These are phyloP conservation scores for Lamellibrachia columna DNA, from an alignment of 2,888 invertebrate species.

Conservation along the genomic window DNA sequence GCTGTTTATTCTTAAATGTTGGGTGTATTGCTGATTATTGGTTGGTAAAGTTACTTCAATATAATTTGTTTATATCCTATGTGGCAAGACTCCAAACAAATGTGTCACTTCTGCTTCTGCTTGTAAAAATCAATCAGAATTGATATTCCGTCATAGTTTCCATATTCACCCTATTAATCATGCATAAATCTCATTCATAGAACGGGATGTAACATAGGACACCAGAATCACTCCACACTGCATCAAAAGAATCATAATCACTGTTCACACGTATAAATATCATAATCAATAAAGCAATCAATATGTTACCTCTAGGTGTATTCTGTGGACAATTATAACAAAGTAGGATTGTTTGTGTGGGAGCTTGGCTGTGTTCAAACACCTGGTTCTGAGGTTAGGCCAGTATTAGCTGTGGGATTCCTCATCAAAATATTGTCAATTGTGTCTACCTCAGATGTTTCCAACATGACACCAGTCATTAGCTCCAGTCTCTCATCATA, in stretches of 20 bases:
- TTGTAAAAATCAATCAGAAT: too few relatives aligned
- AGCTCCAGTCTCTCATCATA: background rate
- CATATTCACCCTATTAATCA: too few relatives aligned
- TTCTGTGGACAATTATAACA: constrained; percentile 16
- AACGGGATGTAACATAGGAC: too few relatives aligned
- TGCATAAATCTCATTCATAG: too few relatives aligned
- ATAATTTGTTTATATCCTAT: background rate
- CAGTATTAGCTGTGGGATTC: background rate
- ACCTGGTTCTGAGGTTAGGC: background rate
- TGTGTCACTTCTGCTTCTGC: too few relatives aligned
- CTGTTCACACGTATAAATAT: background rate
- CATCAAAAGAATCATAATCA: background rate
- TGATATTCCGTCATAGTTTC: too few relatives aligned
- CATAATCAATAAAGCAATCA: background rate
- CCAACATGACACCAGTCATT: background rate
- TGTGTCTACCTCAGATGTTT: background rate
- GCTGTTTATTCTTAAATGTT: background rate
- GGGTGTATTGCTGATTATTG: background rate
- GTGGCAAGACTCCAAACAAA: background rate
- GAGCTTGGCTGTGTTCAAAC: background rate
- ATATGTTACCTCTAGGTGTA: background rate
- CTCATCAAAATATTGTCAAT: background rate
- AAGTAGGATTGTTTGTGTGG: background rate
- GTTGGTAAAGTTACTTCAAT: background rate
- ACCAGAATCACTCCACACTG: too few relatives aligned